Base-by-base conservation (phyloP, 1,140 invertebrate species). In the Epicauta chinensis region DNA sequence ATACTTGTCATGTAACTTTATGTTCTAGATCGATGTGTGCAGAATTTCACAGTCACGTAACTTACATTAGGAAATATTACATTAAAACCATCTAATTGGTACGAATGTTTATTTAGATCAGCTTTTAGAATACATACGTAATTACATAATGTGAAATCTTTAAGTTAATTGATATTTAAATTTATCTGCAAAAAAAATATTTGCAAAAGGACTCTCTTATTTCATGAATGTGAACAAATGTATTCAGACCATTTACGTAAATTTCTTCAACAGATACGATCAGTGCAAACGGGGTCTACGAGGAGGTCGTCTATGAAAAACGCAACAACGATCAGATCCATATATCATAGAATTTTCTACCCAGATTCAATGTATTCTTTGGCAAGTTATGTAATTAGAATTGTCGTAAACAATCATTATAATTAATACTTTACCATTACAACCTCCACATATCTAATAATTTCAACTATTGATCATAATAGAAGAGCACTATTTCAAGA, bases 41-140 rank as follows among this genome's bases (percentile, higher is more conserved):
- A n/a, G n/a, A n/a, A n/a, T n/a, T 23, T 23, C 23, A 7, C 23
- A 23, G 23, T 23, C 23, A 23, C 23, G 23, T 7, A 48, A 54
- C 42, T 41, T 47, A 30, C 44, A 49, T 54, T 54, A 40, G 16
- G 52, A 48, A 48, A 54, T 23, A 14, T 7, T n/a, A 23, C 4
- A 23, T 23, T 23, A 23, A 23, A 23, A 23, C 23, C 4, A 23
- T 23, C 23, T 23, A 23, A 23, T 23, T 23, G 23, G 7, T 23
- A 23, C 23, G 23, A 7, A 23, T 23, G 23, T 7, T 7, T 23
- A 23, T 23, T 23, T 23, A 23, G 23, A 23, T 3, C 23, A 23
- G 23, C 23, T 23, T 23, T 23, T 23, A 23, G 23, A 5, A 23
- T 7, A n/a, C n/a, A n/a, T n/a, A n/a, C n/a, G n/a, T n/a, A 23